Base-by-base conservation (phyloP, 2,888 invertebrate species). In the Gerosis bhagava region DNA sequence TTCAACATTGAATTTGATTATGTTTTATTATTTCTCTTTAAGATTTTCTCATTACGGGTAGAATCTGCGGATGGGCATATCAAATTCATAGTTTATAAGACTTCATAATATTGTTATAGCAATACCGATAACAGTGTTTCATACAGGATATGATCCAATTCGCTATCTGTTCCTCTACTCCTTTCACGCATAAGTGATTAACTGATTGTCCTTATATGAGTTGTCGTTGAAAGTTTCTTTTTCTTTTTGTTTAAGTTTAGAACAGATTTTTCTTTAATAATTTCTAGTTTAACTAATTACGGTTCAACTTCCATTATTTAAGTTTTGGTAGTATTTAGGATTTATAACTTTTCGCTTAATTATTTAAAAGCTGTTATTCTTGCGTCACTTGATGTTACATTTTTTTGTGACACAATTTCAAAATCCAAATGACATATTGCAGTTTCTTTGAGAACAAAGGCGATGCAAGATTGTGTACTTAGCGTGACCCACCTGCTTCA, bases 91-190 rank as follows among this genome's bases (percentile, higher is more conserved):
- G n/a, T n/a, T n/a, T n/a, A n/a, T n/a, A n/a, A n/a, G 13, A 43
- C 26, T 35, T 21, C 13, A 21, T 15, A 34, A 21, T 43, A 26
- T 43, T 43, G 35, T 43, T 35, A 43, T 21, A 43, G 10, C 28
- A 43, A 21, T 43, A 7, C 26, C 21, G 43, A 43, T 43, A 35
- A 25, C 43, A 34, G 26, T 26, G 34, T 26, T 43, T 19, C 34
- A 35, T 21, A 49, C 60, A 58, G 70, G 69, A 70, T 63, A 58
- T 72, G 72, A 68, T 67, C 70, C 63, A 70, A 67, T 73, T 70
- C 49, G 50, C 60, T 62, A 67, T 70, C 67, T 59, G 49, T 42
- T 40, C 29, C 47, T 11, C 28, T 44, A 40, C 34, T 37, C 51
- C 43, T 46, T 50, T 39, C 49, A 28, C 17, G 17, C 12, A 12